A percentile compares a stretch with the other conserved stretches of the same genome.
phyloP scores from a whole-genome alignment of 2,888 invertebrate species.

The Arctia plantaginis region DNA sequence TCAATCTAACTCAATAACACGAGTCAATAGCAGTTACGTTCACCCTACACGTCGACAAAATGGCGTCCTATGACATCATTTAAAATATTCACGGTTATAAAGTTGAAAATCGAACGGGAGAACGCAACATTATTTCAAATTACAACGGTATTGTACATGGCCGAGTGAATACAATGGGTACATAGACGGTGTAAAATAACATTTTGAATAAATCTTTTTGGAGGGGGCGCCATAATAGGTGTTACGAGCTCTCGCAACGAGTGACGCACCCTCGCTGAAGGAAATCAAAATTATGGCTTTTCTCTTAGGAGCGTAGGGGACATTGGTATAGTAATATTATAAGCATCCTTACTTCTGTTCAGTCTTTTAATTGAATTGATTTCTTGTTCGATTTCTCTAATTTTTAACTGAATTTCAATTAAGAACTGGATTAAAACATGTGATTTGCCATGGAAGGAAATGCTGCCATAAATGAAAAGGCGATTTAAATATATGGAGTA shows the following conservation, averaged over 20 bases:
- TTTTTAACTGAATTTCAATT: too few relatives aligned
- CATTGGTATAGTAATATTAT: slow-evolving; percentile 21
- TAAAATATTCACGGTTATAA: slow-evolving; percentile 44
- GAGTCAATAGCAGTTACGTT: slow-evolving; percentile 73
- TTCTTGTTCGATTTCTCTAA: too few relatives aligned
- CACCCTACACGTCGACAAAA: slow-evolving; percentile 70
- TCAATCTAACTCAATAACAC: slow-evolving; percentile 77
- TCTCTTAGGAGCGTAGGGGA: slow-evolving; percentile 60
- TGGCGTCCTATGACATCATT: slow-evolving; percentile 69
- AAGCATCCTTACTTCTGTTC: neutral
- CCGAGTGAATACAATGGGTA: slow-evolving; percentile 74
- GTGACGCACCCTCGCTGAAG: slow-evolving; percentile 76
- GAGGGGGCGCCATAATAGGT: slow-evolving; percentile 82
- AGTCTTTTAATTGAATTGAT: neutral
- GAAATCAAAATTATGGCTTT: slow-evolving; percentile 72
- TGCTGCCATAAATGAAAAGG: too few relatives aligned
- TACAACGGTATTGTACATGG: slow-evolving; percentile 75
- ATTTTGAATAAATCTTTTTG: slow-evolving; percentile 86
- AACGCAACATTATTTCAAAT: slow-evolving; percentile 59
- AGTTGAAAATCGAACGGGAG: slow-evolving; percentile 61
- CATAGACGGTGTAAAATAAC: slow-evolving; percentile 84
- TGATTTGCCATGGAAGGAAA: too few relatives aligned
- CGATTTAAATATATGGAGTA: too few relatives aligned
- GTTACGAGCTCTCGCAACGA: slow-evolving; percentile 72
- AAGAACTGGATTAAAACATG: too few relatives aligned